Percentiles rank a stretch among this genome's conserved stretches.
phyloP scores from a whole-genome alignment of 2,797 vertebrate genomes.

The Intellagama lesueurii region DNA sequence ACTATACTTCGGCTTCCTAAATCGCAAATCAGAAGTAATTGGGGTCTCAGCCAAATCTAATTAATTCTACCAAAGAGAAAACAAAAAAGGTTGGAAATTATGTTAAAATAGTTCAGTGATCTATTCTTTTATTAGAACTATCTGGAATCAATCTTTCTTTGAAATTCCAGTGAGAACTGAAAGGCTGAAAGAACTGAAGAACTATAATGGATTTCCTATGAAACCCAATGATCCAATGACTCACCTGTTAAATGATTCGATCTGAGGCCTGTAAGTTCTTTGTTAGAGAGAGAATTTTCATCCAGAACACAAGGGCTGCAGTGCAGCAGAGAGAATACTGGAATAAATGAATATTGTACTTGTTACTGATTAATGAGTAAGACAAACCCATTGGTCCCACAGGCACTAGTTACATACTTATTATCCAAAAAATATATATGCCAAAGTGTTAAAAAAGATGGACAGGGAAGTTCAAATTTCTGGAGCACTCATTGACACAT shows the following conservation, averaged over 20 bases:
- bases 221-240: slow-evolving; percentile 53
- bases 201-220: slow-evolving; percentile 65
- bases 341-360: not conserved
- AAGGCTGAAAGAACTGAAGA: slow-evolving; percentile 46
- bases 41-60: slow-evolving; percentile 66
- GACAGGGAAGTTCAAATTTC: no score
- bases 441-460: not conserved
- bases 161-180: slow-evolving; percentile 62
- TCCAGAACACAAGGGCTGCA: slow-evolving; percentile 32
- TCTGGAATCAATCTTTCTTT: slow-evolving; percentile 64
- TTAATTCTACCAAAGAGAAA: slow-evolving; percentile 67
- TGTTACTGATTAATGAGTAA: not conserved
- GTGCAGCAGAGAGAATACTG: not conserved
- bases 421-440: not conserved
- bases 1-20: slow-evolving; percentile 64
- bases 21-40: slow-evolving; percentile 57
- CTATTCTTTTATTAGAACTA: slow-evolving; percentile 65
- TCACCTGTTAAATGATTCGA: slow-evolving; percentile 60
- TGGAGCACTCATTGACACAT: not conserved
- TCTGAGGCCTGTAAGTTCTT: slow-evolving; percentile 22
- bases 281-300: slow-evolving; percentile 43
- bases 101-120: slow-evolving; percentile 58
- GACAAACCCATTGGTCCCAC: not conserved
- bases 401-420: not conserved
- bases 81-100: slow-evolving; percentile 64